phyloP scores from a whole-genome alignment of 2,888 invertebrate genomes.

The Phasia obesa region DNA sequence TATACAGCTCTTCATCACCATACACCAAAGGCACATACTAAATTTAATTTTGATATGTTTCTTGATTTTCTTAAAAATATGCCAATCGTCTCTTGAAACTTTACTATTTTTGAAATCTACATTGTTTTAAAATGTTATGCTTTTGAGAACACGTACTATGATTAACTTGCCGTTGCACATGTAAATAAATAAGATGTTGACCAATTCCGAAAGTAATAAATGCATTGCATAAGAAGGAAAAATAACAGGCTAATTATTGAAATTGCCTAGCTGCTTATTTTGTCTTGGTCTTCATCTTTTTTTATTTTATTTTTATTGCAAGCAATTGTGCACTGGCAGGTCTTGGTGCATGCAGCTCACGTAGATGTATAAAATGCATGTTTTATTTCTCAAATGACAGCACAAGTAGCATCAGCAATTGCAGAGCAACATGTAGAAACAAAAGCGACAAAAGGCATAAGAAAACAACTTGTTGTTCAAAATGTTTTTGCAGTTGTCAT shows the following conservation, averaged over 20 bases:
- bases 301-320: background rate
- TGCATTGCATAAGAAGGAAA: background rate
- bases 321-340: background rate
- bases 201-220: constrained; percentile 12
- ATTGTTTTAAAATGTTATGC: too few species aligned
- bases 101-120: too few species aligned
- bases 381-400: constrained; percentile 39
- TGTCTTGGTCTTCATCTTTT: constrained; percentile 7
- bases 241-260: constrained; percentile 40
- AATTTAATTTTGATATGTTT: too few species aligned
- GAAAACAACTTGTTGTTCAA: constrained; percentile 58
- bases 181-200: background rate
- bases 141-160: too few species aligned
- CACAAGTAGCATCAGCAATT: constrained; percentile 6
- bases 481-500: constrained; percentile 48
- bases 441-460: constrained; percentile 43
- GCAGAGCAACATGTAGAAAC: constrained; percentile 33
- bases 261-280: constrained; percentile 10
- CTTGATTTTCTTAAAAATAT: too few species aligned
- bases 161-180: too few species aligned
- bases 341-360: constrained; percentile 39
- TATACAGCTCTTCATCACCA: too few species aligned
- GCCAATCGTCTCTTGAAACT: too few species aligned
- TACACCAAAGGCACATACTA: too few species aligned
- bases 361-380: constrained; percentile 39